phyloP scores from a whole-genome alignment of 2,888 invertebrate genomes.

The Euplexia lucipara region DNA sequence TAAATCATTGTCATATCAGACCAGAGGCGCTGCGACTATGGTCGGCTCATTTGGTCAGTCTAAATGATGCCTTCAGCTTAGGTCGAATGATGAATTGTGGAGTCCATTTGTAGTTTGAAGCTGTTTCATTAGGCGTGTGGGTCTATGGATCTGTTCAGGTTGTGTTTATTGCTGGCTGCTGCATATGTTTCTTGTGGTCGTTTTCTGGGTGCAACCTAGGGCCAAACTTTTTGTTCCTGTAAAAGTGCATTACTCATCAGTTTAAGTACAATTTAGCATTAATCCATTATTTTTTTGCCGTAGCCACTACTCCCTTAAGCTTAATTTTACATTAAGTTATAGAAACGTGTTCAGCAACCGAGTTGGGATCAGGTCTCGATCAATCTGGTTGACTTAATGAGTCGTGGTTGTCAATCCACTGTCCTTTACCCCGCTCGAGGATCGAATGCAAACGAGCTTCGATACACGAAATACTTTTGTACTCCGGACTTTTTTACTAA shows the following conservation, averaged over 20 bases:
- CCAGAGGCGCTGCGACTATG: slow-evolving; percentile 69
- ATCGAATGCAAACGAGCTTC: slow-evolving; percentile 57
- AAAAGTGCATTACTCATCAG: too few relatives aligned
- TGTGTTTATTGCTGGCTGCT: slow-evolving; percentile 16
- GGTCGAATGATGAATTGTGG: slow-evolving; percentile 62
- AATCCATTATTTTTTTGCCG: slow-evolving; percentile 5
- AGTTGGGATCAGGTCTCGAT: slow-evolving; percentile 56
- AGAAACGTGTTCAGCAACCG: slow-evolving; percentile 62
- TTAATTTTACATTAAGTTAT: slow-evolving; percentile 56
- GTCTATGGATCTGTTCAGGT: slow-evolving; percentile 17
- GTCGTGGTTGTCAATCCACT: slow-evolving; percentile 81
- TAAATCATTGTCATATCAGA: slow-evolving; percentile 80
- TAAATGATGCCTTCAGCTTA: slow-evolving; percentile 64
- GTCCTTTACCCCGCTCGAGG: slow-evolving; percentile 68
- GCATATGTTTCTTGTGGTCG: slow-evolving; percentile 2
- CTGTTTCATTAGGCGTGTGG: slow-evolving; percentile 49
- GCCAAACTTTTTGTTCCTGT: background rate
- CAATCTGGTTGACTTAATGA: slow-evolving; percentile 76
- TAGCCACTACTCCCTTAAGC: slow-evolving; percentile 15
- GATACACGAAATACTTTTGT: slow-evolving; percentile 38
- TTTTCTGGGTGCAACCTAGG: background rate
- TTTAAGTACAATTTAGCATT: background rate
- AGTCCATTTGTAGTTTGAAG: slow-evolving; percentile 58
- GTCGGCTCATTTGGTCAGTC: slow-evolving; percentile 70
- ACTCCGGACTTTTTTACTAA: slow-evolving; percentile 40